These are phyloP conservation scores for Carpatolechia fugitivella DNA, from an alignment of 2,888 invertebrate genomes.

Conservation along the genomic window DNA sequence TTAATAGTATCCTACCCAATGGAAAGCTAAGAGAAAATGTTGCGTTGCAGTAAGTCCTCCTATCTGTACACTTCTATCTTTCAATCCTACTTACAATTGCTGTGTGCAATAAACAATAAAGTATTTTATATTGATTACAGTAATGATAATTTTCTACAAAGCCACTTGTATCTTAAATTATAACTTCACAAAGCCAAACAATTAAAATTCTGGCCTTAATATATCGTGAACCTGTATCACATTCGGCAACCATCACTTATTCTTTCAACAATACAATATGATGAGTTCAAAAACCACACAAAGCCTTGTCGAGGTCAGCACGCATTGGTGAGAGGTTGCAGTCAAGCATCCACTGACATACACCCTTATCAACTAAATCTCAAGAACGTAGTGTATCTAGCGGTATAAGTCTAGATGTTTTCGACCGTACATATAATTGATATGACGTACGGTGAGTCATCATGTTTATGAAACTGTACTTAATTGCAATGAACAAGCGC, in stretches of 20 bases:
- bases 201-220: neutral
- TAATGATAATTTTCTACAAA: too few relatives aligned
- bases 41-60: too few relatives aligned
- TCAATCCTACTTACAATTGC: too few relatives aligned
- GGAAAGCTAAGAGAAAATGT: too few relatives aligned
- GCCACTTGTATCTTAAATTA: too few relatives aligned
- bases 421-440: neutral
- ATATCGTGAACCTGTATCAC: neutral
- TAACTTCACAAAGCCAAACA: too few relatives aligned
- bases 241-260: neutral
- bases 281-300: neutral
- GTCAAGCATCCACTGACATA: neutral
- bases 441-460: constrained; percentile 3
- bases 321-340: neutral
- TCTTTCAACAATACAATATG: too few relatives aligned
- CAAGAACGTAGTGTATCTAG: neutral
- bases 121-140: too few relatives aligned
- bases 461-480: neutral
- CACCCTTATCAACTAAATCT: too few relatives aligned
- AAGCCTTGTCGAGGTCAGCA: neutral
- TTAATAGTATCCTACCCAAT: too few relatives aligned
- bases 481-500: neutral
- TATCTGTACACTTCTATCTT: too few relatives aligned
- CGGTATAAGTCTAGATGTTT: neutral
- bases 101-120: too few relatives aligned